Evolutionary conservation across 1,140 invertebrate species (phyloP).

Genomic region (Trichomalopsis sarcophagae): DNA sequence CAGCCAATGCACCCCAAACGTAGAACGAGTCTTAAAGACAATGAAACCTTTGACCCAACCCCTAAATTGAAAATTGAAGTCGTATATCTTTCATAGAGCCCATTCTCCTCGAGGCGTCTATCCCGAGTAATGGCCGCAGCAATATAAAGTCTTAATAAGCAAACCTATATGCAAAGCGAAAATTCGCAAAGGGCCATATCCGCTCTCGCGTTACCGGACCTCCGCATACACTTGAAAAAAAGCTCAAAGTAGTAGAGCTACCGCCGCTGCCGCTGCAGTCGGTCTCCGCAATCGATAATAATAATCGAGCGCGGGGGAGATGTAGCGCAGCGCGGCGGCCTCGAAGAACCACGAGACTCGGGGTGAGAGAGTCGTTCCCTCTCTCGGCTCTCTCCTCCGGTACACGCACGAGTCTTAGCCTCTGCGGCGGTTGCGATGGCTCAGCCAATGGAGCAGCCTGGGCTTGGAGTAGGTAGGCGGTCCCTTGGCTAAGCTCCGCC

Average conservation of each 20-base stretch:
- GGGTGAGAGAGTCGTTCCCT: background rate
- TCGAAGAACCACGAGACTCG: background rate
- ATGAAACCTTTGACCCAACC: background rate
- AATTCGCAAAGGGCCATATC: background rate
- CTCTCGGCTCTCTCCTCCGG: background rate
- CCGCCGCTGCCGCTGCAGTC: background rate
- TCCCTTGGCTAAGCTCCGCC: constrained; percentile 42
- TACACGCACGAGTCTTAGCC: background rate
- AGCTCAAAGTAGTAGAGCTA: background rate
- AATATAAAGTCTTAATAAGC: background rate
- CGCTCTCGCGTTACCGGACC: background rate
- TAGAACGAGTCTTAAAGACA: background rate
- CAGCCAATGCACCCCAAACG: background rate
- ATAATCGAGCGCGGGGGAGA: constrained; percentile 56
- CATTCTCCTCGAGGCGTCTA: background rate
- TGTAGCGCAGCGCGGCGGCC: constrained; percentile 18
- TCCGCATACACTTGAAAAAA: background rate
- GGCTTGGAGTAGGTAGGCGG: background rate
- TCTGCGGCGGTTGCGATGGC: background rate
- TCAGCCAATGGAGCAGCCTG: background rate
- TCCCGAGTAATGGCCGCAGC: background rate
- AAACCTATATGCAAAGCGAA: background rate
- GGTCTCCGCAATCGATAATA: constrained; percentile 65
- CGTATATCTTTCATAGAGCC: background rate
- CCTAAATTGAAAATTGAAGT: background rate